phyloP scores from a whole-genome alignment of 2,113 vertebrate species.

The Semicossyphus pulcher region DNA sequence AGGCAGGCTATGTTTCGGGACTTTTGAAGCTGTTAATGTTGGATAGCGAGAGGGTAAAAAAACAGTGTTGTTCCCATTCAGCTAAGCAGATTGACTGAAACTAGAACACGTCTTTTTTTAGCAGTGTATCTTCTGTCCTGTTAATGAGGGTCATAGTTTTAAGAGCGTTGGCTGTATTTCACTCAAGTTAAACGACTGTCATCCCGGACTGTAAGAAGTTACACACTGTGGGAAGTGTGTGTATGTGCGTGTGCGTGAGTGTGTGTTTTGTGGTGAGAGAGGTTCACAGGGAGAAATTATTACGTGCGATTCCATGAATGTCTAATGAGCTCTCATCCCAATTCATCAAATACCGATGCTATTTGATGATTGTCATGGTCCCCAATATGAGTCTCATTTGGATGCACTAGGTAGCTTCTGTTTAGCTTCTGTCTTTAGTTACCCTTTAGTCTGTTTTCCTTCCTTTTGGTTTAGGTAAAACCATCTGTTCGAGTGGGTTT shows the following conservation, averaged over 20 bases:
- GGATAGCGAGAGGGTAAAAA: not conserved
- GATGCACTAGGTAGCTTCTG: too few species aligned
- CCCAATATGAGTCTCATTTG: too few species aligned
- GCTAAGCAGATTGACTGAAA: not conserved
- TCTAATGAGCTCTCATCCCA: too few species aligned
- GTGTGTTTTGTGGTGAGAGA: not conserved
- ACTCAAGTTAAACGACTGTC: not conserved
- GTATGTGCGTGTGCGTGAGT: not conserved
- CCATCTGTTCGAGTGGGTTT: too few species aligned
- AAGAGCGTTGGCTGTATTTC: slow-evolving; percentile 1
- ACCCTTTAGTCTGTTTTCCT: too few species aligned
- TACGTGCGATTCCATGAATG: too few species aligned
- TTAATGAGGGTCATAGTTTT: slow-evolving; percentile 1
- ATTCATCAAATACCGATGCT: too few species aligned
- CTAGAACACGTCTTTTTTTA: slow-evolving; percentile 5
- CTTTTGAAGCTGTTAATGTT: not conserved
- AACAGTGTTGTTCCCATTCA: not conserved
- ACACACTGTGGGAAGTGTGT: not conserved
- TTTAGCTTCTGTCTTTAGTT: too few species aligned
- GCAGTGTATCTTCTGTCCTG: not conserved
- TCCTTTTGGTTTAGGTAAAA: too few species aligned
- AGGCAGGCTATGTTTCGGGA: not conserved
- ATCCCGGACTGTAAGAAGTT: not conserved
- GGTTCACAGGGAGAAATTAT: too few species aligned
- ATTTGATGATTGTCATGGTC: too few species aligned